phyloP scores from a whole-genome alignment of 2,113 vertebrate genomes.

The Chroicocephalus ridibundus region DNA sequence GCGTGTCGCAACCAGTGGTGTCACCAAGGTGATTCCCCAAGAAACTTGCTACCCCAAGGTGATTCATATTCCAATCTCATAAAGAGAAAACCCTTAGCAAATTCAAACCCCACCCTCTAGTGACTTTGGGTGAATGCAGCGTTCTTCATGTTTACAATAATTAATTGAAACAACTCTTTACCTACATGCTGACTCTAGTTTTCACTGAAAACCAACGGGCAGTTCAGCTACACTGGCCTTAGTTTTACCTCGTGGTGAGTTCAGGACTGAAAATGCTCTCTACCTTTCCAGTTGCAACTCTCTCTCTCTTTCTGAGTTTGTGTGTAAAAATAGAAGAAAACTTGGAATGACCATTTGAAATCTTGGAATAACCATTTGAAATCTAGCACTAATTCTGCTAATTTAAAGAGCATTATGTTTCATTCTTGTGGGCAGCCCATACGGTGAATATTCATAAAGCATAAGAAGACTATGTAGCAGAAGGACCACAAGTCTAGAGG shows the following conservation, averaged over 20 bases:
- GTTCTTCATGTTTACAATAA: not conserved
- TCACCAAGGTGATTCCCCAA: not conserved
- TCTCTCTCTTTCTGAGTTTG: not conserved
- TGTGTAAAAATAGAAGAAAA: not conserved
- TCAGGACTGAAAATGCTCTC: not conserved
- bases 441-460: not conserved
- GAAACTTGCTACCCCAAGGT: not conserved
- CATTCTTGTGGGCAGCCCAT: not conserved
- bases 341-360: not conserved
- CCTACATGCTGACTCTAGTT: not conserved
- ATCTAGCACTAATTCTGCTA: not conserved
- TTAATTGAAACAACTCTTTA: not conserved
- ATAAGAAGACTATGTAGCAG: not conserved
- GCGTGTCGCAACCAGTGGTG: rapidly evolving
- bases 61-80: not conserved
- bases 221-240: not conserved
- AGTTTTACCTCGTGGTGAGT: not conserved
- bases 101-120: not conserved
- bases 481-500: not conserved
- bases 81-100: not conserved
- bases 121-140: not conserved
- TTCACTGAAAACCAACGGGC: not conserved
- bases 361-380: not conserved
- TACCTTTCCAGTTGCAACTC: not conserved
- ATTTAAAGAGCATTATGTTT: not conserved